Percentiles rank a stretch among this genome's conserved stretches.
phyloP scores from a whole-genome alignment of 2,888 invertebrate species.

The Conomelus anceps region DNA sequence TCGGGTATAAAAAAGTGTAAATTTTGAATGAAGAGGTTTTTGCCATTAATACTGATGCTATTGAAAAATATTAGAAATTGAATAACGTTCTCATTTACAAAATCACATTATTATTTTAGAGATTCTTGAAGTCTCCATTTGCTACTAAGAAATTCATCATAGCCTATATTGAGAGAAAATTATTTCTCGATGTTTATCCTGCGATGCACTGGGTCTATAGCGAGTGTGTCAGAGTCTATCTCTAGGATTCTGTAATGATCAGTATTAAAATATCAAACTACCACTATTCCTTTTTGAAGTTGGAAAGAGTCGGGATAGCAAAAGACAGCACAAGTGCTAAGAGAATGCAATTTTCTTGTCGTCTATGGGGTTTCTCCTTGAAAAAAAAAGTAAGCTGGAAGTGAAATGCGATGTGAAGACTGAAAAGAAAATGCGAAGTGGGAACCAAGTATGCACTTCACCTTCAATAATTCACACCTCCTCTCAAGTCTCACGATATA shows the following conservation, averaged over 20 bases:
- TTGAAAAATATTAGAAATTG: too few relatives aligned
- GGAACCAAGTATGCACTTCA: background rate
- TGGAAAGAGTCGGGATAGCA: background rate
- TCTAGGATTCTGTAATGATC: too few relatives aligned
- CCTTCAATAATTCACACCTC: conserved; percentile 11
- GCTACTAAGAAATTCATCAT: background rate
- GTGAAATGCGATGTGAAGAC: background rate
- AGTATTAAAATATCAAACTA: background rate
- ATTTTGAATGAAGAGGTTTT: too few relatives aligned
- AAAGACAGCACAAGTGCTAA: background rate
- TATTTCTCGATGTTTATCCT: background rate
- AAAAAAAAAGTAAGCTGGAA: background rate
- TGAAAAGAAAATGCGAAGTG: background rate
- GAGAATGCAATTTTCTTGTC: background rate
- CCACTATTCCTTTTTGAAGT: background rate
- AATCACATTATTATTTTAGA: too few relatives aligned
- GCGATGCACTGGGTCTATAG: too few relatives aligned
- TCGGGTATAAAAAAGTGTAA: too few relatives aligned
- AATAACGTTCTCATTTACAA: too few relatives aligned
- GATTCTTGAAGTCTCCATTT: background rate
- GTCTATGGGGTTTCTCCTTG: background rate
- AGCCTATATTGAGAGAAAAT: background rate
- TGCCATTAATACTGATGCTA: too few relatives aligned
- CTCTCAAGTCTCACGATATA: background rate
- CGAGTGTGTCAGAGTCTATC: too few relatives aligned